Evolutionary conservation across 2,113 vertebrate genomes (phyloP).

Genomic region (Pagrus major): DNA sequence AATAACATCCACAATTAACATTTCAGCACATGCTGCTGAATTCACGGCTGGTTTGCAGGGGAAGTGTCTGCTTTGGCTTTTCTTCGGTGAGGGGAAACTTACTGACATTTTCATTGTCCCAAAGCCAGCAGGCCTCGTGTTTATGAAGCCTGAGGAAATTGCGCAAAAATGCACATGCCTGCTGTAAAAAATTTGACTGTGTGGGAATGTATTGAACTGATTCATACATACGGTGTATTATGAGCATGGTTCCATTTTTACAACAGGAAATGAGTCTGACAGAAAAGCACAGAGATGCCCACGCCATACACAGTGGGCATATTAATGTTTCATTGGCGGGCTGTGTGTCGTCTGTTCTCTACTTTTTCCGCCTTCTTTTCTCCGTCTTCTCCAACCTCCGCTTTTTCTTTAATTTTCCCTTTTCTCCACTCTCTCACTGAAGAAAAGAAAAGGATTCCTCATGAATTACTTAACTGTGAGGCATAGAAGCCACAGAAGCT

Average conservation of each 20-base stretch:
- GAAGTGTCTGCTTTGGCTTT: conserved; percentile 54
- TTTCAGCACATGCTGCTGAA: conserved; percentile 27
- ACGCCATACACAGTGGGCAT: conserved; percentile 33
- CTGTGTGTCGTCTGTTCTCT: conserved; percentile 22
- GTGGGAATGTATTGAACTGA: conserved; percentile 26
- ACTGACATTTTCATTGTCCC: conserved; percentile 59
- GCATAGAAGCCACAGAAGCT: conserved; percentile 29
- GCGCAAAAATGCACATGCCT: conserved; percentile 49
- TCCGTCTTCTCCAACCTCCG: conserved; percentile 17
- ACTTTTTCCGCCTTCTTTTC: conserved; percentile 27
- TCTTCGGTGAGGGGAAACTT: conserved; percentile 24
- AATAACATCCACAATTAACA: conserved; percentile 36
- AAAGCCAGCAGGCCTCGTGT: conserved; percentile 29
- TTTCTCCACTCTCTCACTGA: conserved; percentile 7
- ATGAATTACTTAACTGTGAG: conserved; percentile 59
- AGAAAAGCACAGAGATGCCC: conserved; percentile 20
- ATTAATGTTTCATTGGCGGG: conserved; percentile 70
- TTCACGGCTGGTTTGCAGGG: conserved; percentile 23
- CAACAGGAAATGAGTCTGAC: conserved; percentile 47
- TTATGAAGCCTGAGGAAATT: conserved; percentile 57
- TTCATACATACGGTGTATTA: conserved; percentile 7
- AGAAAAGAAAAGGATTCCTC: conserved; percentile 39
- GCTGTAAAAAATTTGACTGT: conserved; percentile 20
- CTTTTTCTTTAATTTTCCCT: conserved; percentile 36
- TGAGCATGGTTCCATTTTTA: conserved; percentile 22